These are phyloP conservation scores for Trichogramma evanescens DNA, from an alignment of 2,888 invertebrate genomes.

Conservation along the genomic window DNA sequence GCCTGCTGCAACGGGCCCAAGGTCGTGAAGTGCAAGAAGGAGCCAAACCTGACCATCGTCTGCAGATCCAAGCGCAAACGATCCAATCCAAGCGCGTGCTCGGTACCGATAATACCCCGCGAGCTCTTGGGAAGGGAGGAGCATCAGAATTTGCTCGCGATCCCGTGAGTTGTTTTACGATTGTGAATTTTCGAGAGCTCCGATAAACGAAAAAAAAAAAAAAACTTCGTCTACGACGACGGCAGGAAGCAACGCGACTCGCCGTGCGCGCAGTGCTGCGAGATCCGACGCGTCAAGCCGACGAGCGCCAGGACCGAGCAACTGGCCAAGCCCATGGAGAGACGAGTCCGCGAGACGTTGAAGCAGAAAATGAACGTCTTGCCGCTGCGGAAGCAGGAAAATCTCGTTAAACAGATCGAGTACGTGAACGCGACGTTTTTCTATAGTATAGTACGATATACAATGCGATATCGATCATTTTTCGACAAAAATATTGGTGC, in stretches of 20 bases:
- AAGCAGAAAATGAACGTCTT: conserved; percentile 28
- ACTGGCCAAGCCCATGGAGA: conserved; percentile 34
- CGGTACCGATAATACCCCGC: conserved; percentile 30
- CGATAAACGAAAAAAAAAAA: too few species aligned
- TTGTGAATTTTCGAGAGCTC: too few species aligned
- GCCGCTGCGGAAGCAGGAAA: conserved; percentile 32
- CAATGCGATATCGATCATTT: too few species aligned
- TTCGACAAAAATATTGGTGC: too few species aligned
- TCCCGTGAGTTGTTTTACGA: conserved; percentile 11
- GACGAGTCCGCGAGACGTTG: conserved; percentile 32
- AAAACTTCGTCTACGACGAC: too few species aligned
- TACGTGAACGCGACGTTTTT: not conserved
- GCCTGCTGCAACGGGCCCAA: too few species aligned
- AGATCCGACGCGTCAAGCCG: conserved; percentile 25
- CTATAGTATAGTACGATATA: too few species aligned
- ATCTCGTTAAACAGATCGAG: conserved; percentile 35
- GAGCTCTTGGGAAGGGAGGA: conserved; percentile 31
- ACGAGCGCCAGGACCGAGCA: conserved; percentile 32
- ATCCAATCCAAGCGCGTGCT: too few species aligned
- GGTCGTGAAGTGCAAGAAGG: too few species aligned
- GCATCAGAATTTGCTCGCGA: conserved; percentile 31
- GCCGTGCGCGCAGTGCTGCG: conserved; percentile 22
- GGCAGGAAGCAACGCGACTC: conserved; percentile 31
- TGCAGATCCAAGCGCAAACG: too few species aligned
- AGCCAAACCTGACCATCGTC: too few species aligned